Base-by-base conservation (phyloP, 1,140 invertebrate genomes). In the Latrodectus geometricus region DNA sequence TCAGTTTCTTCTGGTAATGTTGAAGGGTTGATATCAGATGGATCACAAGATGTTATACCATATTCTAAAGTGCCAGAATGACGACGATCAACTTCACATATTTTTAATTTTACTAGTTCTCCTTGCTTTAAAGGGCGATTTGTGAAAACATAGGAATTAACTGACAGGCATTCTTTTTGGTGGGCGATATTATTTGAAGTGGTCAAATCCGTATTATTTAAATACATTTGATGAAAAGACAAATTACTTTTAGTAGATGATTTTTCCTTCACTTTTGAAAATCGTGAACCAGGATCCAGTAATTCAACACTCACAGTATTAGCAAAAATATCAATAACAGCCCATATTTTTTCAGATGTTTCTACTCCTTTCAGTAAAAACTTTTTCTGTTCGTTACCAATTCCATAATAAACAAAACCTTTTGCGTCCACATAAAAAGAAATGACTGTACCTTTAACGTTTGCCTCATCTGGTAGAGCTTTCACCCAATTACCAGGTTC, bases 401-500 rank as follows among this genome's bases (percentile, higher is more conserved):
- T 95, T 0, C 96, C 96, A 91, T 97, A 99, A 90, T 97, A 95
- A 0, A 99, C 96, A 90, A 98, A 97, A 7, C 98, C 98, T 9
- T 95, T 93, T 0, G 94, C 93, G 48, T 95, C 98, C 9, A 98
- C 95, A 91, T 97, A 98, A 90, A 97, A 99, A 90, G 95, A 96
- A 0, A 99, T 91, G 61, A 98, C 93, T 81, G 95, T 95, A 89
- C 96, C 96, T 88, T 95, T 94, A 85, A 96, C 95, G 88, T 96
- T 97, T 91, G 96, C 97, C 79, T 96, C 93, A 92, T 99, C 98
- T 52, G 95, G 95, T 49, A 99, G 92, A 3, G 98, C 97, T 91
- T 99, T 99, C 0, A 97, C 98, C 97, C 97, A 99, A 92, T 97
- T 97, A 1, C 97, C 97, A 0, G 96, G 95, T 90, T 97, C 97